Evolutionary conservation across 92 coral and sea anemone genomes (phyloP).

Genomic region (Pocillopora meandrina): DNA sequence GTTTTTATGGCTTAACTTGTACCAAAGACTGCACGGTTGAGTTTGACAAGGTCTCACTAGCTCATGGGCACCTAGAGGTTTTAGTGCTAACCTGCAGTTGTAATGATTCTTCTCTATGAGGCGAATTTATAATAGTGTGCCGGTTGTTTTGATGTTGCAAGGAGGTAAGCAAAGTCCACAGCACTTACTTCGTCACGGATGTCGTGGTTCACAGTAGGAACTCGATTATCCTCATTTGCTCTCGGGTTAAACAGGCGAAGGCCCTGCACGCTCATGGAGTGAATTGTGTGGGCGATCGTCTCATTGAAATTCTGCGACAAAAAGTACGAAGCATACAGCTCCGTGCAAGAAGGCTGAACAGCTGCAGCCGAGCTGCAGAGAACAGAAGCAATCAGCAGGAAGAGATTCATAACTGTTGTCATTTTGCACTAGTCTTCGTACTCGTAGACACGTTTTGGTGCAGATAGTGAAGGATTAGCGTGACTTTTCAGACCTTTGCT

Average conservation of each 20-base stretch:
- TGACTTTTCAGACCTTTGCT: background rate
- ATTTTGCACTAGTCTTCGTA: background rate
- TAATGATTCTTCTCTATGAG: too few species aligned
- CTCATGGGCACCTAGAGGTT: too few species aligned
- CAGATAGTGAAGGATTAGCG: background rate
- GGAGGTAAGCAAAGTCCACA: background rate
- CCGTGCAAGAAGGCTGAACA: constrained; percentile 38
- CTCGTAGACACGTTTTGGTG: background rate
- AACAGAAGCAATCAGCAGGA: constrained; percentile 8
- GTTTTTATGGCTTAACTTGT: too few species aligned
- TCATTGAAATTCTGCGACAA: constrained; percentile 80
- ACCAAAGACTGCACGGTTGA: too few species aligned
- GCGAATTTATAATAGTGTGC: too few species aligned
- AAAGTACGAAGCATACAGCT: constrained; percentile 61
- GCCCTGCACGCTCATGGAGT: constrained; percentile 85
- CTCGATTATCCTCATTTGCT: constrained; percentile 62
- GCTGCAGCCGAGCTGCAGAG: constrained; percentile 37
- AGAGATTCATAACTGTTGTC: background rate
- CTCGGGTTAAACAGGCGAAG: constrained; percentile 76
- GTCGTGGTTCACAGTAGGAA: constrained; percentile 79
- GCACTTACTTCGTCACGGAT: constrained; percentile 73
- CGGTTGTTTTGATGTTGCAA: too few species aligned
- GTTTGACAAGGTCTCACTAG: too few species aligned
- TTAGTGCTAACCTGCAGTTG: too few species aligned
- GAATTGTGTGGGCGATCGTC: constrained; percentile 78